phyloP scores from a whole-genome alignment of 2,113 vertebrate species.

The Corythaeola cristata region DNA sequence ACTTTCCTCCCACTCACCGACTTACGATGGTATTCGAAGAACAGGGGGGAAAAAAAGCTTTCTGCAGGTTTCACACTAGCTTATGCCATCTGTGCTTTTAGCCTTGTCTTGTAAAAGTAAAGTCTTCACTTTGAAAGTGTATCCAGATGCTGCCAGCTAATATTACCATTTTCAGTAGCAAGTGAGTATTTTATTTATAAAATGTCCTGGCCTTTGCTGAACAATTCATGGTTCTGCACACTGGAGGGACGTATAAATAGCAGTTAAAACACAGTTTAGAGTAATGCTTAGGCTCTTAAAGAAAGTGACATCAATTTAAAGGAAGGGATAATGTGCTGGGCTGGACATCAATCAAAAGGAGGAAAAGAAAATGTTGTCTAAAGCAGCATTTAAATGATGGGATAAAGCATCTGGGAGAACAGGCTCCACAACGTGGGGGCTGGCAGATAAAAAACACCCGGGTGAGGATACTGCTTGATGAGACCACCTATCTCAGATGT shows the following conservation, averaged over 20 bases:
- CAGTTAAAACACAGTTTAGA: conserved; percentile 61
- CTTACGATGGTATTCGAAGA: conserved; percentile 2
- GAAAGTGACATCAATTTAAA: conserved; percentile 55
- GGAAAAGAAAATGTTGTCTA: neutral
- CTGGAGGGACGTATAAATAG: conserved; percentile 54
- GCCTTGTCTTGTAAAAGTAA: conserved; percentile 32
- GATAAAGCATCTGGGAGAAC: neutral
- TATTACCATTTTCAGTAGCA: conserved; percentile 24
- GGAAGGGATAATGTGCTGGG: conserved; percentile 15
- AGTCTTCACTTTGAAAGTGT: conserved; percentile 34
- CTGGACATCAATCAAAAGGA: conserved; percentile 4
- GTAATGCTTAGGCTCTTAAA: conserved; percentile 35
- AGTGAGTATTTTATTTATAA: conserved; percentile 56
- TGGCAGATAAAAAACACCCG: neutral
- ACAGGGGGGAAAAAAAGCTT: neutral
- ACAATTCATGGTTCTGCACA: conserved; percentile 34
- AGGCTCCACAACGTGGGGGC: neutral
- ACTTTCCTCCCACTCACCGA: conserved; percentile 46
- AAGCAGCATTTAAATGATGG: conserved; percentile 14
- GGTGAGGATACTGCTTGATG: neutral
- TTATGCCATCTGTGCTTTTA: conserved; percentile 52
- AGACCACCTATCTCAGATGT: neutral
- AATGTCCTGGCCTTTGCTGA: conserved; percentile 17
- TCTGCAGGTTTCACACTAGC: conserved; percentile 25
- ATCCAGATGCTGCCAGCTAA: conserved; percentile 48